Evolutionary conservation across 2,888 invertebrate genomes (phyloP).

Genomic region (Microplitis deprimator): DNA sequence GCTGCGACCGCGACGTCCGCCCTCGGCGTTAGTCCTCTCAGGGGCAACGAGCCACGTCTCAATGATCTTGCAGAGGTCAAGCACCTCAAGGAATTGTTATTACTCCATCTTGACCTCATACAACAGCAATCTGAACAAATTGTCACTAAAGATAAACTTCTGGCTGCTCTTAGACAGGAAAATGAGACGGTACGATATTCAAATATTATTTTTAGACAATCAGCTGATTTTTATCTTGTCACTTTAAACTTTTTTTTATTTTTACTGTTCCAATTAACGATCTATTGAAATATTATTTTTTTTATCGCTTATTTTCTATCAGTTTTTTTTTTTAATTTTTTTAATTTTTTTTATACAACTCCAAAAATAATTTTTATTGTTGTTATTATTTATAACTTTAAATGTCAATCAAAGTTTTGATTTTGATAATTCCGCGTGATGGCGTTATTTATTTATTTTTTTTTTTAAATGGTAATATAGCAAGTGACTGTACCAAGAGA

Average conservation of each 20-base stretch:
- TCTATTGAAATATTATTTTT: background rate
- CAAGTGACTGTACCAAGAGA: background rate
- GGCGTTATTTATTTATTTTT: background rate
- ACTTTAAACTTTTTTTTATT: background rate
- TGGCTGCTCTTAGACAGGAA: constrained; percentile 82
- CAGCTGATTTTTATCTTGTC: constrained; percentile 4
- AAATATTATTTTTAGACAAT: background rate
- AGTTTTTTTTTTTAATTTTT: background rate
- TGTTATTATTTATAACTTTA: background rate
- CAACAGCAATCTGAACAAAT: constrained; percentile 92
- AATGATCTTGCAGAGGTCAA: constrained; percentile 75
- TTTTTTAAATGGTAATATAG: background rate
- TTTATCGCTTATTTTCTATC: background rate
- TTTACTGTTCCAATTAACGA: background rate
- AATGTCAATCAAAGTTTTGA: constrained; percentile 17
- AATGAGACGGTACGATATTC: constrained; percentile 80
- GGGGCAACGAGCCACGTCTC: constrained; percentile 66
- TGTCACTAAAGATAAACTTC: constrained; percentile 83
- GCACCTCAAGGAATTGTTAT: constrained; percentile 83
- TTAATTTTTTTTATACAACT: background rate
- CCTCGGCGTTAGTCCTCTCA: constrained; percentile 66
- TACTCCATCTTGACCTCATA: constrained; percentile 88
- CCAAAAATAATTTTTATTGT: background rate
- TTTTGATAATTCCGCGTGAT: constrained; percentile 19
- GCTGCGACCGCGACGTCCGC: constrained; percentile 62